Evolutionary conservation across 2,113 vertebrate species (phyloP).

Genomic region (Saguinus midas): DNA sequence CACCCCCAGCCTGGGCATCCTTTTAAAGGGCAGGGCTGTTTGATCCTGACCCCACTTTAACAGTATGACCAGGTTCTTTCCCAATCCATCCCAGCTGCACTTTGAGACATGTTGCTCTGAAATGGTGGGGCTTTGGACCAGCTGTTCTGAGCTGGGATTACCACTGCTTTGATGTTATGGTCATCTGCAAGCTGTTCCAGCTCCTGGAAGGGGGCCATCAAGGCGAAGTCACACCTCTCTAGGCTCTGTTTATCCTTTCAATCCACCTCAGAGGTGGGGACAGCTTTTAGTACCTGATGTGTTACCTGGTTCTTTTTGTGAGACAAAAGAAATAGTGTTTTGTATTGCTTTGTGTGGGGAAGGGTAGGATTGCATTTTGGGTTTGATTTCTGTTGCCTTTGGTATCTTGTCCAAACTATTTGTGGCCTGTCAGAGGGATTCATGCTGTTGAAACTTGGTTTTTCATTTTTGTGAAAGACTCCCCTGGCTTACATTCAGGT

Average conservation of each 20-base stretch:
- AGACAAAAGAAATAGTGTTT: constrained; percentile 19
- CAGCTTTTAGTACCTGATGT: constrained; percentile 22
- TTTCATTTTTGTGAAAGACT: neutral
- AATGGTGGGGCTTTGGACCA: constrained; percentile 65
- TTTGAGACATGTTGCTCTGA: constrained; percentile 32
- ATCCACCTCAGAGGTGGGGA: neutral
- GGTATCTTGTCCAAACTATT: neutral
- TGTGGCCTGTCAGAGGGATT: neutral
- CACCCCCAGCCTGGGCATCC: neutral
- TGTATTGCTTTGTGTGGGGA: neutral
- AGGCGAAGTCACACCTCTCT: constrained; percentile 75
- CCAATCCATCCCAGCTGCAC: neutral
- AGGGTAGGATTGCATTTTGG: neutral
- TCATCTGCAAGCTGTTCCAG: constrained; percentile 79
- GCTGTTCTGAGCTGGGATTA: constrained; percentile 75
- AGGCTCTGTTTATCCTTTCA: constrained; percentile 8
- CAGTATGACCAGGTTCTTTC: neutral
- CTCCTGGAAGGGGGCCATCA: constrained; percentile 75
- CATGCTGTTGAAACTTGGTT: neutral
- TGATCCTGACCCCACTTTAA: constrained; percentile 31
- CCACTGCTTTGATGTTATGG: constrained; percentile 76
- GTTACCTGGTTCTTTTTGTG: constrained; percentile 16
- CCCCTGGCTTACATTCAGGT: neutral
- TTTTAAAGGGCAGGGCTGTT: constrained; percentile 46
- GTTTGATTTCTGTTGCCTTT: neutral